These are phyloP conservation scores for Cryptoblepharus egeriae DNA, from an alignment of 2,797 vertebrate genomes.

Conservation along the genomic window DNA sequence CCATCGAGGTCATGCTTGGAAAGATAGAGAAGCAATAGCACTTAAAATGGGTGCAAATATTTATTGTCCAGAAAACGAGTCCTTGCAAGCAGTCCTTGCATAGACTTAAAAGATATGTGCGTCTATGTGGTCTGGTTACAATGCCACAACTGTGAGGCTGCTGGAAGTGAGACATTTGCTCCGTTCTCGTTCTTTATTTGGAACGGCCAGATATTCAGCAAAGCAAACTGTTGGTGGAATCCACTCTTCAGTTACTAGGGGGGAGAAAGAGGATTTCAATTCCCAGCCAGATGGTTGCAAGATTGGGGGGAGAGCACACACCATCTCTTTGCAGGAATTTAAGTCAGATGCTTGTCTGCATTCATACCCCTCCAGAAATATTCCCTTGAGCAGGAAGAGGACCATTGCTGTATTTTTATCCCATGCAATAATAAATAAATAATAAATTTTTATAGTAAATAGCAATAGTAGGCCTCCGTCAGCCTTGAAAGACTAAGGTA, in stretches of 20 bases:
- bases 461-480: no score
- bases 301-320: neutral
- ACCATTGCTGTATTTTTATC: neutral
- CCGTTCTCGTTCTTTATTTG: neutral
- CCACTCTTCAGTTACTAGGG: neutral
- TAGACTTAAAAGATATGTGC: neutral
- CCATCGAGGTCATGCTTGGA: fast-evolving
- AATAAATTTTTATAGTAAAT: no score
- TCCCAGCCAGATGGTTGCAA: neutral
- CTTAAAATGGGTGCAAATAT: neutral
- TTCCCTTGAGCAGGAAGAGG: neutral
- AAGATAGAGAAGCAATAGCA: neutral
- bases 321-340: no score
- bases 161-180: no score
- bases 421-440: no score
- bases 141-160: no score
- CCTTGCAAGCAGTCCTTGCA: neutral
- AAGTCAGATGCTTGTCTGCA: neutral
- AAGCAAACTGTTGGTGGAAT: neutral
- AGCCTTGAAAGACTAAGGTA: no score
- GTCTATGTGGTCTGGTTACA: no score
- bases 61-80: fast-evolving
- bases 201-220: neutral
- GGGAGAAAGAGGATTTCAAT: neutral
- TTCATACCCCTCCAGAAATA: neutral